Percentiles rank a stretch among this genome's conserved stretches.
Evolutionary conservation across 92 coral and sea anemone species (phyloP).

Genomic region (Epizoanthus rinbou): DNA sequence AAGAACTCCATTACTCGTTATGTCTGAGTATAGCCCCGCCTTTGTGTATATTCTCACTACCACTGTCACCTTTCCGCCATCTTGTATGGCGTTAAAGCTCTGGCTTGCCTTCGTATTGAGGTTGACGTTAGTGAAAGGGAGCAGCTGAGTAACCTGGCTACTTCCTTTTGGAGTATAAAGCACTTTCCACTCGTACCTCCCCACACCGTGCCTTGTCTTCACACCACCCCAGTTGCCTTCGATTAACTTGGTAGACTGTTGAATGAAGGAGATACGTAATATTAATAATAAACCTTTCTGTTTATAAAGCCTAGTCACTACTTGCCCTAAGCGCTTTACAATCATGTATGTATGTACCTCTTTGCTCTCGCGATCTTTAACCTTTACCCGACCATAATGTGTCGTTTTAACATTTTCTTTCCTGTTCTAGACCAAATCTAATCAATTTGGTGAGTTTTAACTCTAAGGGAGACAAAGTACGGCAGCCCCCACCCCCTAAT

Average conservation of each 20-base stretch:
- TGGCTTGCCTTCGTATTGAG: conserved; percentile 59
- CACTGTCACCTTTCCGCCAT: conserved; percentile 67
- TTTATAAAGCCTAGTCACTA: too few relatives aligned
- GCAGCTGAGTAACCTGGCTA: conserved; percentile 46
- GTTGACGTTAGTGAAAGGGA: conserved; percentile 59
- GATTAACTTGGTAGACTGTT: conserved; percentile 58
- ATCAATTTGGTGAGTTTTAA: too few relatives aligned
- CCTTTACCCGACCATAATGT: too few relatives aligned
- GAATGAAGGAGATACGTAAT: too few relatives aligned
- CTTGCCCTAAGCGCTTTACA: too few relatives aligned
- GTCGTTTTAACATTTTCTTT: too few relatives aligned
- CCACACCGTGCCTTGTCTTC: conserved; percentile 72
- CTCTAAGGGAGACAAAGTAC: too few relatives aligned
- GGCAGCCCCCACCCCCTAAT: too few relatives aligned
- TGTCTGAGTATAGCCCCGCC: conserved; percentile 80
- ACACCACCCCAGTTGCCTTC: conserved; percentile 92
- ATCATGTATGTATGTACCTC: too few relatives aligned
- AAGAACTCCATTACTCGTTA: conserved; percentile 76
- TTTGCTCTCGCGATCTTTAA: too few relatives aligned
- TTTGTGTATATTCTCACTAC: conserved; percentile 74
- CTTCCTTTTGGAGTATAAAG: conserved; percentile 50
- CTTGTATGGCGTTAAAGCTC: conserved; percentile 60
- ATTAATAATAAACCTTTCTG: too few relatives aligned
- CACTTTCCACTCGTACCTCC: conserved; percentile 75
- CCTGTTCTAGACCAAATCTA: too few relatives aligned